phyloP scores from a whole-genome alignment of 2,888 invertebrate species.

The Diaphora mendica region DNA sequence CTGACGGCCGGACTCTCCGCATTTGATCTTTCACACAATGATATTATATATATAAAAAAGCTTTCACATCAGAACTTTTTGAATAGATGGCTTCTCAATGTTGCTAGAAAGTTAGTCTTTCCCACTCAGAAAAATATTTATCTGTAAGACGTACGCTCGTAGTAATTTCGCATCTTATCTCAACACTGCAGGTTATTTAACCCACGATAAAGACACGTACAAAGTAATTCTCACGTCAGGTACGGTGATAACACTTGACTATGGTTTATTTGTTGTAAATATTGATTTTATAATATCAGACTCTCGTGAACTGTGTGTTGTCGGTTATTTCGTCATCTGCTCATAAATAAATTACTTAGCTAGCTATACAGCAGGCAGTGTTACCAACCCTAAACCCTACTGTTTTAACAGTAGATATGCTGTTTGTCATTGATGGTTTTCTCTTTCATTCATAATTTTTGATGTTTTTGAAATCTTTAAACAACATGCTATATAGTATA shows the following conservation, averaged over 20 bases:
- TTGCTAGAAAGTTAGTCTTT: background rate
- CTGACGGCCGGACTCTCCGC: too few species aligned
- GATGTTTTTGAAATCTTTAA: too few species aligned
- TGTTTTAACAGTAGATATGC: too few species aligned
- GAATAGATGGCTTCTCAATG: too few species aligned
- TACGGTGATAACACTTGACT: conserved; percentile 61
- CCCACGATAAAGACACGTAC: conserved; percentile 50
- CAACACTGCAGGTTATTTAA: conserved; percentile 56
- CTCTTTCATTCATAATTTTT: too few species aligned
- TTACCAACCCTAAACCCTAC: too few species aligned
- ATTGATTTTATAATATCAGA: conserved; percentile 61
- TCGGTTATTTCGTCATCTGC: conserved; percentile 21
- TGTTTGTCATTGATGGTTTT: too few species aligned
- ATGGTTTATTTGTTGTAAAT: conserved; percentile 61
- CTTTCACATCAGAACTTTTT: too few species aligned
- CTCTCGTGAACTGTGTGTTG: conserved; percentile 53
- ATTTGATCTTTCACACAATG: background rate
- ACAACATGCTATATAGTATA: too few species aligned
- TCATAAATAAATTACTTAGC: background rate
- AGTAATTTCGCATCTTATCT: conserved; percentile 44
- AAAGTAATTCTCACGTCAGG: conserved; percentile 66
- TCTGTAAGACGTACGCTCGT: conserved; percentile 3
- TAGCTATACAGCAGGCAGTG: too few species aligned
- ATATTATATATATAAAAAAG: too few species aligned
- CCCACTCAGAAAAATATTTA: background rate